Evolutionary conservation across 2,797 vertebrate genomes (phyloP), one percentile per base, ranked within the genome.

Genomic region (Enteromius treurensis): DNA sequence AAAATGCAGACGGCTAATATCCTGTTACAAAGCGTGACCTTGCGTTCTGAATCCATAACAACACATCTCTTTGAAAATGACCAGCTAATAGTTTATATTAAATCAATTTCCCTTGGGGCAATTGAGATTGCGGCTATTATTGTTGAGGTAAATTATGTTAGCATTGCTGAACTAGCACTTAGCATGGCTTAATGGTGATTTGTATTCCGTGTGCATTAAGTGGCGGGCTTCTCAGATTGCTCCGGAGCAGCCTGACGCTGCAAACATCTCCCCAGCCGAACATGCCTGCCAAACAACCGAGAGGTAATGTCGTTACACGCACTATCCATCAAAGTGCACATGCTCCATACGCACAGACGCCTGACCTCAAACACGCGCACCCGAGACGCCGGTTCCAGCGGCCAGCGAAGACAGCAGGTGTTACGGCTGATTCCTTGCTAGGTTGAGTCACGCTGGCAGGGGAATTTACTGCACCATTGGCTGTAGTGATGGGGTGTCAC

Each of bases 391-490:
- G 37, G 75, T 77, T 77, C 74, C 55, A 32, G 75, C 65, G 55
- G 84, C 77, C 79, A 80, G 79, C 71, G 73, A 67, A 80, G 79
- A 83, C 80, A 67, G 77, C 88, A 89, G 86, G 84, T 86, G 88
- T 82, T 82, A 68, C 11, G 80, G 64, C 77, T 86, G 86, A 86
- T 89, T 85, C 84, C 77, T 87, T 29, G 53, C 82, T 15, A 76
- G 86, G 85, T 76, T 80, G 79, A 86, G 73, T 79, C 77, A 67
- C 32, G 80, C 77, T 83, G 84, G 79, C 81, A 76, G 71, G 70
- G 80, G 84, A 87, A 86, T 86, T 86, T 87, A 79, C 83, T 87
- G 88, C 84, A 84, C 88, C 86, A 81, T 86, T 89, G 84, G 84
- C 77, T 83, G 77, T 76, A 81, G 82, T 87, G 86, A 86, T 85